Percentiles rank a stretch among this genome's conserved stretches.
phyloP scores from a whole-genome alignment of 2,888 invertebrate genomes.

The Tipula lateralis region DNA sequence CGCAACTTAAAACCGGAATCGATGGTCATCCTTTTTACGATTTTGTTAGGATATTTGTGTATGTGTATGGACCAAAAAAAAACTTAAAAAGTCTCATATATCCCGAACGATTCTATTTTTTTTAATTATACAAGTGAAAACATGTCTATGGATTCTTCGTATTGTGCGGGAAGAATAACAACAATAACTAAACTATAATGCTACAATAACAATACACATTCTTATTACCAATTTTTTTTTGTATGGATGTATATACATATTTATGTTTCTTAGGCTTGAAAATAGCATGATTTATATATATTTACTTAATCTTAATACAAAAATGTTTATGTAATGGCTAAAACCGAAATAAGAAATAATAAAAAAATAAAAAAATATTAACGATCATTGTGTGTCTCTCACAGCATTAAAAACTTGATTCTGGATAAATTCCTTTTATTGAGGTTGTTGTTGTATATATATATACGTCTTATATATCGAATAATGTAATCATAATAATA shows the following conservation, averaged over 20 bases:
- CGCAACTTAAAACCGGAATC: conserved; percentile 11
- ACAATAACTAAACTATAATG: neutral
- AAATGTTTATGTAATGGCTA: conserved; percentile 19
- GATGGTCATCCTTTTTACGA: conserved; percentile 6
- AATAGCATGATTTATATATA: conserved; percentile 6
- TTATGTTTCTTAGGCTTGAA: neutral
- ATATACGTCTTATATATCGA: neutral
- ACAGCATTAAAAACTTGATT: conserved; percentile 1
- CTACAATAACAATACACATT: neutral
- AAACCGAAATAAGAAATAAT: conserved; percentile 5
- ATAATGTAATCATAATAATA: neutral
- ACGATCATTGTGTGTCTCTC: neutral
- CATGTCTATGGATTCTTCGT: conserved; percentile 5
- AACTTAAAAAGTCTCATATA: neutral
- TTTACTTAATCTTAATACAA: conserved; percentile 24
- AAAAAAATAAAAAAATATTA: neutral
- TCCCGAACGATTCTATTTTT: neutral
- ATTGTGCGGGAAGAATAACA: conserved; percentile 11
- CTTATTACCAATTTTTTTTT: neutral
- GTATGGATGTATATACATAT: no score
- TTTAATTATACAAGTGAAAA: neutral
- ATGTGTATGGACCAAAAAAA: neutral
- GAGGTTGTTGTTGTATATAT: neutral
- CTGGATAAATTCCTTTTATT: conserved; percentile 24
- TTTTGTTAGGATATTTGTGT: neutral